Base-by-base conservation (phyloP, 2,888 invertebrate species). In the Himalopsyche anomala region DNA sequence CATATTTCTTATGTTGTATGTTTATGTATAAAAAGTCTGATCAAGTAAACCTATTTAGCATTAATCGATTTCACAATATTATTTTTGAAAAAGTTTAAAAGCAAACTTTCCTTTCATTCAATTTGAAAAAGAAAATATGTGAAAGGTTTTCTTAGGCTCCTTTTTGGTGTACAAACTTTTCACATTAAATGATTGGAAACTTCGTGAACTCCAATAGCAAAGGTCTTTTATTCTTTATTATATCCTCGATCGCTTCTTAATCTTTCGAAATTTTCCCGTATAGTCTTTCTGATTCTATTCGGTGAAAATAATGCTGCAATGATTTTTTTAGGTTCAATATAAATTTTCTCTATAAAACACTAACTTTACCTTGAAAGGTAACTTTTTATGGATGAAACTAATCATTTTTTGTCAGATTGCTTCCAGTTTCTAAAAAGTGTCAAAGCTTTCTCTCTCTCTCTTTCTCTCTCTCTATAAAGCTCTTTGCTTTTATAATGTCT, bases 151-250 rank as follows among this genome's bases (percentile, higher is more conserved):
- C 15, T 74, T 74, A 28, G 38, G n/a, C 36, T 74, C 74, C 38
- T 36, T 74, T 74, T 74, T 4, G 38, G 38, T 36, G 36, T 12
- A 51, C 36, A 74, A 74, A 74, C 74, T 74, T 74, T 74, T 74
- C 74, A 74, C 74, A 74, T 74, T 74, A 74, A 74, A 74, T 74
- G 74, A 74, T 74, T 74, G 74, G 38, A 74, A 74, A 74, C 36
- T 74, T 74, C 12, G 74, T 12, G 38, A 74, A 36, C 36, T 74
- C 74, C 36, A 15, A 51, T 3, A 28, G 36, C 19, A 15, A 12
- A 74, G 38, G 74, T 74, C 38, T 3, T 74, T 74, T 74, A 74
- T 38, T 74, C 38, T 74, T 74, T 74, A 36, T 36, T 74, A 74
- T 51, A 51, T 51, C 51, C 51, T 12, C 51, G 12, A 51, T 74